Evolutionary conservation across 2,113 vertebrate genomes (phyloP), one percentile per base, ranked within the genome.

Genomic region (Laterallus jamaicensis): DNA sequence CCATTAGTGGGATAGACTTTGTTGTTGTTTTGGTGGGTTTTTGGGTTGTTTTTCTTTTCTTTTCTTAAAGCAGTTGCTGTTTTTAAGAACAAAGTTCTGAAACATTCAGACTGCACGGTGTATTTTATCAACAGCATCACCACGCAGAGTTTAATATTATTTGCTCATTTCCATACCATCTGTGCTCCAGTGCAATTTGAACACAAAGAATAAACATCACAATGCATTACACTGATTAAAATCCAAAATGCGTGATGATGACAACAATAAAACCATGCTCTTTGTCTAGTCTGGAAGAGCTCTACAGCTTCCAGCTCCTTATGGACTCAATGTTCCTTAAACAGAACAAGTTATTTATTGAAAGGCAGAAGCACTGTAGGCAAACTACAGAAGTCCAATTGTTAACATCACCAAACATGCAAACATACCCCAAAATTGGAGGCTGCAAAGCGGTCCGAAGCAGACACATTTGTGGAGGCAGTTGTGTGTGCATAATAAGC

Each of bases 401-500:
- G 28, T 56, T 47, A 74, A 42, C 25, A 68, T 52, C 47, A 90
- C 18, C 12, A 54, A 58, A 88, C 39, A 26, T 0, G 0, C 42
- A 92, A 24, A 98, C 98, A 90, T 97, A 99, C 99, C 98, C 99
- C 99, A 97, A 99, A 99, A 97, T 99, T 99, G 80, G 99, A 99
- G 89, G 99, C 99, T 44, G 99, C 97, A 89, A 99, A 99, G 93
- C 99, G 99, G 91, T 99, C 99, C 5, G 98, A 99, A 91, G 99
- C 99, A 69, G 99, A 99, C 76, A 99, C 99, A 26, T 99, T 99
- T 95, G 99, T 99, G 97, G 99, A 99, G 91, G 99, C 99, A 6
- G 99, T 99, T 64, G 99, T 99, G 98, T 99, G 99, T 80, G 99
- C 99, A 89, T 99, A 99, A 98, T 99, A 99, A 92, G 99, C 99